A percentile compares a stretch with the other conserved stretches of the same genome.
Evolutionary conservation across 1,140 invertebrate species (phyloP).

Genomic region (Drosophila lacertosa): DNA sequence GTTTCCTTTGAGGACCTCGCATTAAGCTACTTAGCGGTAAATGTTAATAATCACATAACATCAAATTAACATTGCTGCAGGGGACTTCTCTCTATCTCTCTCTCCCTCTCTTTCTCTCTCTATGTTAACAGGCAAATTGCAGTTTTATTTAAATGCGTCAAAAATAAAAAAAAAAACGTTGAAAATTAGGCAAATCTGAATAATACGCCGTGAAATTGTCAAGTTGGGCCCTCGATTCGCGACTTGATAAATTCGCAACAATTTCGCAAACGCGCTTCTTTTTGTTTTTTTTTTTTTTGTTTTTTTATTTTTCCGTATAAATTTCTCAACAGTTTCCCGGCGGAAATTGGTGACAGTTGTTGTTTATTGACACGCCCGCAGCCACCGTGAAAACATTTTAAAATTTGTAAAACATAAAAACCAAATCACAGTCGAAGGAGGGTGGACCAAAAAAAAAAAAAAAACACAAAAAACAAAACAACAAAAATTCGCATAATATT

Average conservation of each 20-base stretch:
- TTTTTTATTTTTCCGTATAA: constrained; percentile 37
- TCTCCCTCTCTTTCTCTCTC: no score
- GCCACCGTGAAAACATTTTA: constrained; percentile 83
- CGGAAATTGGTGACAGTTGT: constrained; percentile 77
- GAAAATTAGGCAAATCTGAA: constrained; percentile 55
- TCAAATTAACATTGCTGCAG: constrained; percentile 67
- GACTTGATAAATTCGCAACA: constrained; percentile 77
- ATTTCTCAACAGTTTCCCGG: constrained; percentile 42
- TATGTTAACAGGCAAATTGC: constrained; percentile 60
- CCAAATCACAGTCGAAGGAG: constrained; percentile 45
- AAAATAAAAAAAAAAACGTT: no score
- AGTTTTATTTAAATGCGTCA: constrained; percentile 72
- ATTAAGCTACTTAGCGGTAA: constrained; percentile 40
- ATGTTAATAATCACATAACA: constrained; percentile 67
- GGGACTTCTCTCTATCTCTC: no score
- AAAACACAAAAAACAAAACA: not conserved
- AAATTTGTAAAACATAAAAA: constrained; percentile 81
- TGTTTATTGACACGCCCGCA: constrained; percentile 79
- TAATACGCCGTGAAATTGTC: constrained; percentile 77
- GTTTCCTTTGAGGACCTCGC: no score
- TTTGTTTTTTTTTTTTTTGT: constrained; percentile 28
- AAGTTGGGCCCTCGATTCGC: constrained; percentile 53
- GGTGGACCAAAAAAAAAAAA: not conserved
- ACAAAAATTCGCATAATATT: constrained; percentile 78
- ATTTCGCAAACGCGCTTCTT: constrained; percentile 72